Percentiles rank a stretch among this genome's conserved stretches.
Evolutionary conservation across 2,888 invertebrate species (phyloP).

Genomic region (Priocnemis perturbator): DNA sequence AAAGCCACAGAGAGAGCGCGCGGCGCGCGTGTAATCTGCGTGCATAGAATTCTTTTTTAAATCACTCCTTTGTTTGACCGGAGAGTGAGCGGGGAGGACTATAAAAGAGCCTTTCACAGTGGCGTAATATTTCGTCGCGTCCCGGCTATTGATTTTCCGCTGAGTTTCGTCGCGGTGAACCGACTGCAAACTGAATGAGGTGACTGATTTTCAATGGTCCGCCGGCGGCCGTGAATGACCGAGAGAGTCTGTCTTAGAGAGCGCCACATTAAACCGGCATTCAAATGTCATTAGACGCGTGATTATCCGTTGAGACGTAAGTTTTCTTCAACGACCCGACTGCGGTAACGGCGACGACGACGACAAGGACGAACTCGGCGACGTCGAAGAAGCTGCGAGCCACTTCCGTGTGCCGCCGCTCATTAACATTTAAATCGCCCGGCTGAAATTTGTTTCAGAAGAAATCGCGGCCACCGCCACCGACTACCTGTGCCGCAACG

Average conservation of each 20-base stretch:
- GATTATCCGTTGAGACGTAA: slow-evolving; percentile 10
- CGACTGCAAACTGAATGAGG: slow-evolving; percentile 50
- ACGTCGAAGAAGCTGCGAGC: too few species aligned
- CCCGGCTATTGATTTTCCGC: slow-evolving; percentile 42
- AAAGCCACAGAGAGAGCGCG: background rate
- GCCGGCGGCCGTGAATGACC: slow-evolving; percentile 44
- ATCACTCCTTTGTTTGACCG: background rate
- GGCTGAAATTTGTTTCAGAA: too few species aligned
- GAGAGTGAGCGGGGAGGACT: background rate
- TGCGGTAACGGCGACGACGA: background rate
- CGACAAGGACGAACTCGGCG: too few species aligned
- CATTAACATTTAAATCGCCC: too few species aligned
- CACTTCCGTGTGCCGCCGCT: too few species aligned
- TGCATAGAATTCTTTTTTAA: too few species aligned
- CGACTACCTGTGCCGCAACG: too few species aligned
- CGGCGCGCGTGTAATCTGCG: background rate
- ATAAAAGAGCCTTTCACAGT: slow-evolving; percentile 15
- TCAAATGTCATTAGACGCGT: slow-evolving; percentile 48
- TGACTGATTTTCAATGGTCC: slow-evolving; percentile 63
- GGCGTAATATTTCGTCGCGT: slow-evolving; percentile 30
- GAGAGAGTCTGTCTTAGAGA: slow-evolving; percentile 37
- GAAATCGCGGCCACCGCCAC: too few species aligned
- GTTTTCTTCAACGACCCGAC: background rate
- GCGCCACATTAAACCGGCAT: slow-evolving; percentile 50
- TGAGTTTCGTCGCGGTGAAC: slow-evolving; percentile 37